Evolutionary conservation across 2,797 vertebrate species (phyloP).

Genomic region (Argya squamiceps): DNA sequence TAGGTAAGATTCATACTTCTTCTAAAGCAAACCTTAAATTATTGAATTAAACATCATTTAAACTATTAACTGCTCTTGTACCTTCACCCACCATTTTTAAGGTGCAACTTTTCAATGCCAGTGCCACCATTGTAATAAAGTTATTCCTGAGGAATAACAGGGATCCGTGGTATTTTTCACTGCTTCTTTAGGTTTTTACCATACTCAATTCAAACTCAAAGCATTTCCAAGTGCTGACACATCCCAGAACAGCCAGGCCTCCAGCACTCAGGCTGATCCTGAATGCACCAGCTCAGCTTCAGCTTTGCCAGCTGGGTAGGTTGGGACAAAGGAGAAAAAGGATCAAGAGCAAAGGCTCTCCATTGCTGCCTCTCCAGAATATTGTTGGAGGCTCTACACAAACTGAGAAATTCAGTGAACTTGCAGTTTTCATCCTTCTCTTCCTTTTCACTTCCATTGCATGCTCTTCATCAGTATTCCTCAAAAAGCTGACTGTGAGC

Average conservation of each 20-base stretch:
- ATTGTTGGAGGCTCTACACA: rapidly evolving
- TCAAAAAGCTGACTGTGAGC: background rate
- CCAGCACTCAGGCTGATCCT: background rate
- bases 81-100: background rate
- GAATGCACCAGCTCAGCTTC: background rate
- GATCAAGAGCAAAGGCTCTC: background rate
- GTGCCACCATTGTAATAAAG: background rate
- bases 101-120: background rate
- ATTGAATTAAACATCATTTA: background rate
- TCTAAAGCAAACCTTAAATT: background rate
- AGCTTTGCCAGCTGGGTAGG: background rate
- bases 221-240: background rate
- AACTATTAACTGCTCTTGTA: background rate
- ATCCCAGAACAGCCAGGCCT: background rate
- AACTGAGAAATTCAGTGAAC: background rate
- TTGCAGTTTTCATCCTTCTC: background rate
- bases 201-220: background rate
- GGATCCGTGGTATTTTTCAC: background rate
- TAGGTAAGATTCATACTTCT: background rate
- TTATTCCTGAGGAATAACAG: background rate
- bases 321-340: background rate
- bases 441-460: background rate
- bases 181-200: background rate
- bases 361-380: background rate
- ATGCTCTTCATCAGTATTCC: background rate